Base-by-base conservation (phyloP, 2,888 invertebrate species). In the Papilio elwesi region DNA sequence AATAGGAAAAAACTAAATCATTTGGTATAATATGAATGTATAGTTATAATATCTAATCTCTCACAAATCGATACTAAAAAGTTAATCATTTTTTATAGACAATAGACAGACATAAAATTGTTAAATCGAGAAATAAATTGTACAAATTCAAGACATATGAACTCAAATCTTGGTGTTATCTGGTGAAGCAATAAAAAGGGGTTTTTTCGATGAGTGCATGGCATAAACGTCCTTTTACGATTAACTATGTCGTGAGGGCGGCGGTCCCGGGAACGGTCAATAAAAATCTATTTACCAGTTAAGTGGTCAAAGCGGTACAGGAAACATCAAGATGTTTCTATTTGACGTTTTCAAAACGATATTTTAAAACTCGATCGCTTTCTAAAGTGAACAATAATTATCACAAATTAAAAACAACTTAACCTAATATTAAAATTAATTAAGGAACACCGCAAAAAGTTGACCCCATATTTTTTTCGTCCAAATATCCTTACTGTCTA, bases 211-310 rank as follows among this genome's bases (percentile, higher is more conserved):
- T 77, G 80, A 78, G 79, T 77, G 66, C 77, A 77, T 77, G 76
- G 79, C 78, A 81, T 83, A 82, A 85, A 82, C 77, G 83, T 81
- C 81, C 78, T 73, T 73, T 71, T 73, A 71, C 74, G 79, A 83
- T 85, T 85, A 85, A 86, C 81, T 83, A 82, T 83, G 82, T 80
- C 79, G 79, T 75, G 73, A 64, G 64, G 71, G 69, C 78, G 78
- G 78, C 80, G 80, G 80, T 82, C 80, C 71, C 78, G 75, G 74
- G 76, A 81, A 80, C 76, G 77, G 78, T 77, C 81, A 77, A 85
- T 85, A 85, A 85, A 85, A 84, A 80, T 68, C 80, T 82, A 84
- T 83, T 80, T 78, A 80, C 79, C 49, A 63, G 26, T 72, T 68
- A 68, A 72, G 72, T 72, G 63, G 68, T 72, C 69, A 66, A 65